Evolutionary conservation across 1,140 invertebrate genomes (phyloP).

Genomic region (Cotesia vestalis): DNA sequence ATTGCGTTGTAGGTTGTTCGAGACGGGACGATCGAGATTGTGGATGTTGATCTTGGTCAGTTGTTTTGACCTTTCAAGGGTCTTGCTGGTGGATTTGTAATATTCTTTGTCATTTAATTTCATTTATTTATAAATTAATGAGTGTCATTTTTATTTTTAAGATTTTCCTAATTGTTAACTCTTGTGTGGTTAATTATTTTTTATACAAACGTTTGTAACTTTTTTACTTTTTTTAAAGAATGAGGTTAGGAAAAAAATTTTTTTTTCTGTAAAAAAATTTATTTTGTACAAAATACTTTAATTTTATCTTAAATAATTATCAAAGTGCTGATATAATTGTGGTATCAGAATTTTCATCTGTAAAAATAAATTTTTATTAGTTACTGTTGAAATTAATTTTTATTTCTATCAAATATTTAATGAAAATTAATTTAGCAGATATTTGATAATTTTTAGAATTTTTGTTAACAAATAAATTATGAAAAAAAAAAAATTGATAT

Average conservation of each 20-base stretch:
- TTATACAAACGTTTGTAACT: background rate
- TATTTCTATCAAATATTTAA: no score
- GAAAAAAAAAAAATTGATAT: no score
- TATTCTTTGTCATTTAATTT: background rate
- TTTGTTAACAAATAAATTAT: no score
- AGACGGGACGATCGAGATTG: background rate
- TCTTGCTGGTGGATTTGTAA: background rate
- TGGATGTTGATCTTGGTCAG: conserved; percentile 16
- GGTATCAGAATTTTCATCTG: no score
- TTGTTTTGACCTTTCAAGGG: background rate
- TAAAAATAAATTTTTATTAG: no score
- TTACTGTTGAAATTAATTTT: no score
- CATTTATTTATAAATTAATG: no score
- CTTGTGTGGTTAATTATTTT: no score
- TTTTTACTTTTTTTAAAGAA: background rate
- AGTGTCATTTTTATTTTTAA: no score
- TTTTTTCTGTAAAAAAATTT: background rate
- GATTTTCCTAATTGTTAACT: background rate
- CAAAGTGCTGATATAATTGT: no score
- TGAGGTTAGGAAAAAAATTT: conserved; percentile 2
- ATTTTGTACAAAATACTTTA: background rate
- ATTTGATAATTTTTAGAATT: no score
- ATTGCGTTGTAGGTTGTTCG: background rate
- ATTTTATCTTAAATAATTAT: background rate
- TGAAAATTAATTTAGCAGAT: no score